A percentile compares a stretch with the other conserved stretches of the same genome.
These are phyloP conservation scores for Danio rerio DNA, from an alignment of 2,113 vertebrate genomes.

Conservation along the genomic window GRCz12tu NC_133183.1:20763001-20763500, in stretches of 20 bases:
- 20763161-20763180: conserved; percentile 54
- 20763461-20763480: conserved; percentile 62
- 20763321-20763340: not conserved
- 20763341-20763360: not conserved
- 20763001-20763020: conserved; percentile 58
- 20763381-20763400: conserved; percentile 9
- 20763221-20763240: conserved; percentile 48
- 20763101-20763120: conserved; percentile 62
- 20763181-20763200: conserved; percentile 58
- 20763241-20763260: conserved; percentile 48
- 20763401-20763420: not conserved
- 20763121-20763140: conserved; percentile 74
- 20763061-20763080: conserved; percentile 58
- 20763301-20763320: not conserved
- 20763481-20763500: conserved; percentile 70
- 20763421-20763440: conserved; percentile 40
- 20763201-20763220: conserved; percentile 63
- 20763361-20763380: not conserved
- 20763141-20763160: conserved; percentile 76
- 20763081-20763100: conserved; percentile 68
- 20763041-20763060: conserved; percentile 61
- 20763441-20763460: conserved; percentile 43
- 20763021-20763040: conserved; percentile 21
- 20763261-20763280: conserved; percentile 58
- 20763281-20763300: not conserved